phyloP scores from a whole-genome alignment of 2,797 vertebrate genomes.

The Sphenodon punctatus region DNA sequence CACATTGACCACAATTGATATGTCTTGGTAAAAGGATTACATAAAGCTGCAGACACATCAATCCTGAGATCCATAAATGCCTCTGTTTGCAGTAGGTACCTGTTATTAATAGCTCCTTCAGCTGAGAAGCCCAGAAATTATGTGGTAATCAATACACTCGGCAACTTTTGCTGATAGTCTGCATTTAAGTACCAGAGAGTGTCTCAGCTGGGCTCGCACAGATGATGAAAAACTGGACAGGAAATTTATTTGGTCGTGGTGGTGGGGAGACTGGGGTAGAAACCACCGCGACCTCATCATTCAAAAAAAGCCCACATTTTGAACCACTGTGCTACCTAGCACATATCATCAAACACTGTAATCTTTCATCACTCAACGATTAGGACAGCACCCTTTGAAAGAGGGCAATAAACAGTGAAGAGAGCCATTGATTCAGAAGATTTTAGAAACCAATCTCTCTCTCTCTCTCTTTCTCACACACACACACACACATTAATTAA shows the following conservation, averaged over 20 bases:
- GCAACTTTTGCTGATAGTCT: not conserved
- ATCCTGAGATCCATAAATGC: not conserved
- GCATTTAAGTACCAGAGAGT: not conserved
- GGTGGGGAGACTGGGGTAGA: not conserved
- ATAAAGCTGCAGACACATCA: not conserved
- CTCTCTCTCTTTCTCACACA: no score
- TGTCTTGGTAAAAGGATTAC: not conserved
- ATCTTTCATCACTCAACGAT: not conserved
- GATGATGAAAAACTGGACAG: not conserved
- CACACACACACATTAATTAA: not conserved
- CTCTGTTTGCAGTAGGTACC: not conserved
- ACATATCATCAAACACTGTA: accelerated
- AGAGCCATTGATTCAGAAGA: not conserved
- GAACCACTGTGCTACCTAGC: accelerated
- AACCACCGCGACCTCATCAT: not conserved
- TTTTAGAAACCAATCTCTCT: not conserved
- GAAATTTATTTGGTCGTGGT: not conserved
- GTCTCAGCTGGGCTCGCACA: not conserved
- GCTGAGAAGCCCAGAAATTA: not conserved
- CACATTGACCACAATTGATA: accelerated
- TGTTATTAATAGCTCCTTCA: not conserved
- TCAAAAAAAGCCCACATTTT: not conserved
- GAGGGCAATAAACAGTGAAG: not conserved
- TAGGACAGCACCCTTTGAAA: not conserved
- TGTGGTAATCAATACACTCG: not conserved